Evolutionary conservation across 2,113 vertebrate species (phyloP).

Genomic region (Axis porcinus): DNA sequence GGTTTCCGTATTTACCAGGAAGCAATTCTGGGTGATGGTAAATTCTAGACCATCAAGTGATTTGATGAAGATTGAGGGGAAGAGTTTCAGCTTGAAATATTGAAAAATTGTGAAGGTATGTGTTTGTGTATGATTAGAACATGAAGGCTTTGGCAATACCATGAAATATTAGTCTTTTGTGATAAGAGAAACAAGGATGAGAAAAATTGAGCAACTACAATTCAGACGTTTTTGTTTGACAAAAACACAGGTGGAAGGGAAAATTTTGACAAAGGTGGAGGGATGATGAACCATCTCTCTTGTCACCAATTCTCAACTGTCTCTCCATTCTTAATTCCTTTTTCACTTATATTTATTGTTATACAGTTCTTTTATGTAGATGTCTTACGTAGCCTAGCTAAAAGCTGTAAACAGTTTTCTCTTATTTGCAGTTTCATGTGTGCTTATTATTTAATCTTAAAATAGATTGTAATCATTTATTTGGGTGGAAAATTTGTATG

Average conservation of each 20-base stretch:
- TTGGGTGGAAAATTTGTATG: not conserved
- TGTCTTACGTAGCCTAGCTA: not conserved
- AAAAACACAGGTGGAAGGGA: not conserved
- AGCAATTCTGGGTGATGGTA: not conserved
- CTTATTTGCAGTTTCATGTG: not conserved
- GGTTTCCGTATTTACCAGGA: not conserved
- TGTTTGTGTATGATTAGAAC: not conserved
- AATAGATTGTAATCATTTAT: not conserved
- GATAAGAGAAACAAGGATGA: not conserved
- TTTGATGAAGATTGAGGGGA: not conserved
- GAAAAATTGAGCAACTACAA: not conserved
- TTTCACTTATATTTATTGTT: not conserved
- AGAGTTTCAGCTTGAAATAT: not conserved
- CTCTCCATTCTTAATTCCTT: not conserved
- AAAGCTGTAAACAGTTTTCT: not conserved
- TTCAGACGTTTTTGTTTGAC: not conserved
- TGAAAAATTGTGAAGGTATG: not conserved
- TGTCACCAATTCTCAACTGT: not conserved
- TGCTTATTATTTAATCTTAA: not conserved
- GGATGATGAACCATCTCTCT: not conserved
- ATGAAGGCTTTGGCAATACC: not conserved
- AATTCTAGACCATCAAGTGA: not conserved
- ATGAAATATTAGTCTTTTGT: not conserved
- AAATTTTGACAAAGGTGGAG: not conserved
- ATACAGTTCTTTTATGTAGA: not conserved